Evolutionary conservation across 2,797 vertebrate species (phyloP).

Genomic region (Heteromormyrus szaboi): DNA sequence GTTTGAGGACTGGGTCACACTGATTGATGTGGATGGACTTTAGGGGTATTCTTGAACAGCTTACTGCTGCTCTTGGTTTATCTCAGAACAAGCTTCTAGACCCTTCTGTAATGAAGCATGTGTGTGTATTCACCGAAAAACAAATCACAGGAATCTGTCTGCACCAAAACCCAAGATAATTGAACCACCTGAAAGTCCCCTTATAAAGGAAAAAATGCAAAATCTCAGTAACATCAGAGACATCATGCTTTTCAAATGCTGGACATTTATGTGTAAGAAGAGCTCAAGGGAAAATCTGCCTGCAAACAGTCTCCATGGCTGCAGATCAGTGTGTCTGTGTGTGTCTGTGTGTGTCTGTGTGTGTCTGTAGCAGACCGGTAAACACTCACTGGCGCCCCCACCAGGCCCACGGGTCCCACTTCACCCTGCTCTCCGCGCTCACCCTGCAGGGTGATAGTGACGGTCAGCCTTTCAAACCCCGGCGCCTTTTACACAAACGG

Average conservation of each 20-base stretch:
- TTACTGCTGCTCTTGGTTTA: background rate
- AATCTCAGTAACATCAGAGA: background rate
- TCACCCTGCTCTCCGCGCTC: constrained; percentile 81
- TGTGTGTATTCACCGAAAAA: background rate
- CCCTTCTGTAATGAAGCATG: background rate
- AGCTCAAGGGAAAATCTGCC: background rate
- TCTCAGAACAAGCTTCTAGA: background rate
- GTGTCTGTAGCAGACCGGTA: background rate
- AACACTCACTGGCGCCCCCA: constrained; percentile 78
- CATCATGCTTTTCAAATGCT: background rate
- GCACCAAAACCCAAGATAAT: background rate
- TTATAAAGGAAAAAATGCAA: background rate
- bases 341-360: background rate
- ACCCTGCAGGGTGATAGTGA: constrained; percentile 61
- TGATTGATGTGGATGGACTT: background rate
- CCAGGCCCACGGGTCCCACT: constrained; percentile 75
- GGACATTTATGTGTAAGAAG: background rate
- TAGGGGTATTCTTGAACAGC: too few relatives aligned
- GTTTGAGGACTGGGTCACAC: background rate
- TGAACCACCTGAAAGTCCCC: background rate
- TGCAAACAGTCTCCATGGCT: background rate
- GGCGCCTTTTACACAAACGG: background rate
- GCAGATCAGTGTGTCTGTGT: background rate
- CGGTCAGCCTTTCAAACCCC: background rate
- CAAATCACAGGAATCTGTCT: background rate